Evolutionary conservation across 2,113 vertebrate genomes (phyloP).

Genomic region (Tragelaphus imberbis): DNA sequence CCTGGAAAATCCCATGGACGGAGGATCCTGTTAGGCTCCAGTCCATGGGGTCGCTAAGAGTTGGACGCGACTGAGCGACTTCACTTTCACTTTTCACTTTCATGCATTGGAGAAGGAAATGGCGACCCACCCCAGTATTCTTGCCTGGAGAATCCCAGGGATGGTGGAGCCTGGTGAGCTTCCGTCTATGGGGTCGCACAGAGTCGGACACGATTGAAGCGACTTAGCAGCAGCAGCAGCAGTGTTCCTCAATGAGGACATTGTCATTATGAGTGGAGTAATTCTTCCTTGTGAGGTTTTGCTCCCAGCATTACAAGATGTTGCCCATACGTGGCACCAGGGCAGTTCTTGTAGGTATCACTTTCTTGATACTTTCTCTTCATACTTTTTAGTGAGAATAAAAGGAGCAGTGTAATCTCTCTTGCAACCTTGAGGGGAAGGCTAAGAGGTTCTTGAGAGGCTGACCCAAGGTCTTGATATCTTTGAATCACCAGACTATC

Average conservation of each 20-base stretch:
- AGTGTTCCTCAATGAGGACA: neutral
- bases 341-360: neutral
- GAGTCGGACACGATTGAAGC: too few species aligned
- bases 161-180: too few species aligned
- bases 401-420: neutral
- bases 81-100: too few species aligned
- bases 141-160: too few species aligned
- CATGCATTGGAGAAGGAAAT: too few species aligned
- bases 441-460: neutral
- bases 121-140: too few species aligned
- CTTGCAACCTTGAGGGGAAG: neutral
- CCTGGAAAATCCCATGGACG: too few species aligned
- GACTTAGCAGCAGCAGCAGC: too few species aligned
- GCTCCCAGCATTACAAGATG: neutral
- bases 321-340: neutral
- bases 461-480: neutral
- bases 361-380: neutral
- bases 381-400: neutral
- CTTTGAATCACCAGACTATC: neutral
- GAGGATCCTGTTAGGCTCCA: too few species aligned
- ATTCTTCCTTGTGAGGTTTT: neutral
- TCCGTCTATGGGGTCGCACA: too few species aligned
- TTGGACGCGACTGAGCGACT: too few species aligned
- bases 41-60: too few species aligned
- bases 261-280: neutral